Percentiles rank a stretch among this genome's conserved stretches.
Conservation (phyloP, 1,140 invertebrate species). For the Oscheius sp. region DNA sequence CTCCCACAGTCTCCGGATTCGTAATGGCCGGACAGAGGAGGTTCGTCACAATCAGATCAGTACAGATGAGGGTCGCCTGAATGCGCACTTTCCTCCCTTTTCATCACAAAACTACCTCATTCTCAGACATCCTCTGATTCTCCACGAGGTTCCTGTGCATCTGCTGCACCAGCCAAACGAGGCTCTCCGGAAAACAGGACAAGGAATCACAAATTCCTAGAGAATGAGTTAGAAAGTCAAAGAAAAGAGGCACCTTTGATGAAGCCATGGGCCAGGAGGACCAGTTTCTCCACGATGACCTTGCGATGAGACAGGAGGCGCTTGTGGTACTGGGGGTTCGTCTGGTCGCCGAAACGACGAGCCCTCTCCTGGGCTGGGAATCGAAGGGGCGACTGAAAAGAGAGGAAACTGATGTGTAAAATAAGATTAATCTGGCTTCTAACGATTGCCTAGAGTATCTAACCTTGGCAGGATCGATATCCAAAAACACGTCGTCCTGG, state of each 20-base stretch:
- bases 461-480: conserved; percentile 83
- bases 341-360: conserved; percentile 75
- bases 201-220: conserved; percentile 75
- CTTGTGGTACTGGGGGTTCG: conserved; percentile 44
- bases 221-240: not conserved
- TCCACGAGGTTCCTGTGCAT: conserved; percentile 65
- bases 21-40: conserved; percentile 94
- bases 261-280: conserved; percentile 77
- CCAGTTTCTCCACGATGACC: conserved; percentile 73
- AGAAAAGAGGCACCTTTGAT: conserved; percentile 67
- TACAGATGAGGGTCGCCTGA: conserved; percentile 70
- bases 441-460: no score
- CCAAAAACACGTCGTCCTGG: conserved; percentile 86
- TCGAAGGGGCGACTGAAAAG: conserved; percentile 68
- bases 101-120: conserved; percentile 67
- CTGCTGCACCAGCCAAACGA: conserved; percentile 68
- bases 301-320: conserved; percentile 46
- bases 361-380: conserved; percentile 72
- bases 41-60: conserved; percentile 85
- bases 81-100: not conserved
- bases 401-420: not conserved
- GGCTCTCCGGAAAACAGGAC: conserved; percentile 80
- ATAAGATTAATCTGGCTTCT: no score
- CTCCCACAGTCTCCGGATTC: conserved; percentile 93
- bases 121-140: conserved; percentile 61